phyloP scores from a whole-genome alignment of 1,140 invertebrate genomes.

The Drosophila pectinifera region DNA sequence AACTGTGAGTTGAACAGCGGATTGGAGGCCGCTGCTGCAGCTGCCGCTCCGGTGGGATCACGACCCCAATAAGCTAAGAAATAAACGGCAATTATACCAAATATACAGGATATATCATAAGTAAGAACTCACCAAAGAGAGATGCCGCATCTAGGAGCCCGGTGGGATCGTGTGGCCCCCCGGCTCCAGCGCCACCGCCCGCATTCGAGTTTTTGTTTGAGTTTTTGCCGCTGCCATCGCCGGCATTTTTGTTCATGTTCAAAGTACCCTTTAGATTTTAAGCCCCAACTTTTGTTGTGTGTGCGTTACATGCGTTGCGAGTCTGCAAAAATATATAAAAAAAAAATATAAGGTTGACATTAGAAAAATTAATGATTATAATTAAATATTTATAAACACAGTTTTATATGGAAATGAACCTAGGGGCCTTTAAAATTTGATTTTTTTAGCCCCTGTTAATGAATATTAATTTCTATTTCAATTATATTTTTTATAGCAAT shows the following conservation, averaged over 20 bases:
- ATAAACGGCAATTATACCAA: conserved; percentile 5
- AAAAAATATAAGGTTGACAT: not conserved
- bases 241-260: conserved; percentile 85
- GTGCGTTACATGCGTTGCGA: conserved; percentile 48
- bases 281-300: conserved; percentile 24
- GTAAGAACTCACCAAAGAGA: conserved; percentile 86
- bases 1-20: conserved; percentile 84
- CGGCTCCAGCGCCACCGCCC: conserved; percentile 66
- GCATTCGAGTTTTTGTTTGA: conserved; percentile 70
- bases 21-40: conserved; percentile 83
- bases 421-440: too few relatives aligned
- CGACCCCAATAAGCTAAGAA: conserved; percentile 90
- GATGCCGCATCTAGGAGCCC: conserved; percentile 88
- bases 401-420: too few relatives aligned
- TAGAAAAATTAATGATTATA: not conserved
- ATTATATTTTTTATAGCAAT: too few relatives aligned
- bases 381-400: too few relatives aligned
- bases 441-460: too few relatives aligned
- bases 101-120: not conserved
- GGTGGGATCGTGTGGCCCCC: conserved; percentile 83
- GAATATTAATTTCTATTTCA: too few relatives aligned
- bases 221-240: conserved; percentile 81
- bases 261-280: conserved; percentile 34
- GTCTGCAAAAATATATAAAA: conserved; percentile 42
- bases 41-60: conserved; percentile 86